These are phyloP conservation scores for Amphimallon solstitiale DNA, from an alignment of 2,888 invertebrate genomes.

Conservation along the genomic window DNA sequence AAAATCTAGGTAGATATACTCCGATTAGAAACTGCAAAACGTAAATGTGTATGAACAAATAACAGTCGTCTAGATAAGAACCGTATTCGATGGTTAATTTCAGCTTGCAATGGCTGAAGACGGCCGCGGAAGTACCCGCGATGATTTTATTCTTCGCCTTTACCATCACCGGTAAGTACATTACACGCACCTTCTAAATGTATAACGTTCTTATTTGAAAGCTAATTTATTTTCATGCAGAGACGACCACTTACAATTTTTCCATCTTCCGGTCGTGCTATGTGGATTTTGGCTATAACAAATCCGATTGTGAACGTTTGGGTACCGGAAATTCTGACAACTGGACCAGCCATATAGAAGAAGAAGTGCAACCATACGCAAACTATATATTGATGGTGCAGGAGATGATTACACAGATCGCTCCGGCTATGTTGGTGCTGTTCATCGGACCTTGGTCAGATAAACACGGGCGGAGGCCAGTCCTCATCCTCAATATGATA, in stretches of 20 bases:
- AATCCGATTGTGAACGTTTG: not conserved
- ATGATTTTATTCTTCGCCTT: constrained; percentile 11
- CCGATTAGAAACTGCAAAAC: no score
- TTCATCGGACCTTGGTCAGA: constrained; percentile 86
- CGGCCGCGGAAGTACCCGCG: not conserved
- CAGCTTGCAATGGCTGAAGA: not conserved
- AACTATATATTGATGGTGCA: constrained; percentile 2
- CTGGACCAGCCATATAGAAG: not conserved
- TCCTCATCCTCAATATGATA: constrained; percentile 6
- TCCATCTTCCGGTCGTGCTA: constrained; percentile 3
- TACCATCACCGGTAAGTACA: constrained; percentile 8
- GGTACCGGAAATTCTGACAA: not conserved
- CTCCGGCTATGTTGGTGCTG: constrained; percentile 73
- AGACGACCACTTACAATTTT: constrained; percentile 8
- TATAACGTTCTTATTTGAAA: no score
- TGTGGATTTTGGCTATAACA: constrained; percentile 14
- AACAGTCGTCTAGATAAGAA: no score
- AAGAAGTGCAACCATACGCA: constrained; percentile 3
- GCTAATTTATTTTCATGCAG: no score
- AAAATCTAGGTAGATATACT: no score
- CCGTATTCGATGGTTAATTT: no score
- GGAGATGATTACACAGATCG: constrained; percentile 6
- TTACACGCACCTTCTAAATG: no score
- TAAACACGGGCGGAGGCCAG: constrained; percentile 76
- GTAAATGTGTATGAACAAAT: no score